Conservation (phyloP, 2,888 invertebrate genomes). For the Hydroisotoma schaefferi region DNA sequence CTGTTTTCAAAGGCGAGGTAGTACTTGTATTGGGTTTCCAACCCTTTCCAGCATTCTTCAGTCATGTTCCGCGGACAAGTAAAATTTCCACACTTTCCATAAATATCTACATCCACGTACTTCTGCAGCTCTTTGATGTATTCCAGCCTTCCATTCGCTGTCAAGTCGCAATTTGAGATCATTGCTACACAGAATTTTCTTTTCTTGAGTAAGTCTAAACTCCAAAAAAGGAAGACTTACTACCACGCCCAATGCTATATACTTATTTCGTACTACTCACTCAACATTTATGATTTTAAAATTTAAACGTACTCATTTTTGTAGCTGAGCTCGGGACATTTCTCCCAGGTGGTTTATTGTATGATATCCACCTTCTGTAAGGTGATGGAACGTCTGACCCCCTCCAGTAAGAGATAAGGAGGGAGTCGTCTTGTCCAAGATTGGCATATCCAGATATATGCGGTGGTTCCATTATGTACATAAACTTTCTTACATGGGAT, state of each 20-base stretch:
- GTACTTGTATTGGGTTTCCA: constrained; percentile 48
- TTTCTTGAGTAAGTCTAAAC: constrained; percentile 6
- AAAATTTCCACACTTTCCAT: constrained; percentile 80
- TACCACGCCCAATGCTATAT: not conserved
- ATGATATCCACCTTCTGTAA: constrained; percentile 14
- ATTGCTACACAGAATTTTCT: constrained; percentile 24
- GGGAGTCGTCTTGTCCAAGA: constrained; percentile 11
- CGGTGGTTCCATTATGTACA: constrained; percentile 21
- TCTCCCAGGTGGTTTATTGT: too few species aligned
- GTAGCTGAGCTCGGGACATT: too few species aligned
- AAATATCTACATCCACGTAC: constrained; percentile 83
- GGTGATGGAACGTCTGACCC: constrained; percentile 19
- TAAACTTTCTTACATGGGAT: not conserved
- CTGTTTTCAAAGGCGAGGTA: constrained; percentile 51
- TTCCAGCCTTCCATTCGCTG: constrained; percentile 61
- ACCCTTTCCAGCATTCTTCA: not conserved
- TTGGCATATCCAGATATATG: constrained; percentile 5
- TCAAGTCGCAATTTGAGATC: constrained; percentile 25
- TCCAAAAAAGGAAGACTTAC: not conserved
- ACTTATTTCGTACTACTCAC: not conserved
- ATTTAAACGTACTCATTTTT: too few species aligned
- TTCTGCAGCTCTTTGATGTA: constrained; percentile 82
- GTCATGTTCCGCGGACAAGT: constrained; percentile 64
- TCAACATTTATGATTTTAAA: not conserved
- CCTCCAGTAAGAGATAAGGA: constrained; percentile 23